Conservation (phyloP, 1,140 invertebrate genomes). For the Homarus americanus region DNA sequence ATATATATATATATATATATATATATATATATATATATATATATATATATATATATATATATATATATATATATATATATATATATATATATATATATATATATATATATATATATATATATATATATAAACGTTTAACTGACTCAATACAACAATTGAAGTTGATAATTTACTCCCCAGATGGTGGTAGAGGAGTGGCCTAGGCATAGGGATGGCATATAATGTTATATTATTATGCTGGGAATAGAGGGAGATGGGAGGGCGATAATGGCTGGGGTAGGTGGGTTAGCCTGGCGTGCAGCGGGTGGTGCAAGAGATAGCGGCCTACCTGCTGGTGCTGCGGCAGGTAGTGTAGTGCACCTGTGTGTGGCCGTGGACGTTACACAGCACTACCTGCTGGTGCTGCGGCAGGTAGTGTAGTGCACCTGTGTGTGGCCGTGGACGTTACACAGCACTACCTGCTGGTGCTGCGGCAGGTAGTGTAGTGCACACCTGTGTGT, state of each 20-base stretch:
- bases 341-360: neutral
- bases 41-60: too few species aligned
- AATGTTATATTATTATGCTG: neutral
- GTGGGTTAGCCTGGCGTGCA: neutral
- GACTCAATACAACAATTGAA: too few species aligned
- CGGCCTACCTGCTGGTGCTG: slow-evolving; percentile 17
- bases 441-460: neutral
- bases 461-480: neutral
- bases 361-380: neutral
- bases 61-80: too few species aligned
- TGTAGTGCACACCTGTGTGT: slow-evolving; percentile 2
- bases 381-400: neutral
- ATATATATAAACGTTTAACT: too few species aligned
- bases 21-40: too few species aligned
- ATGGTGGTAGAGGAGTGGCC: too few species aligned
- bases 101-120: too few species aligned
- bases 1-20: too few species aligned
- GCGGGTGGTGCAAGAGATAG: slow-evolving; percentile 38
- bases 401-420: slow-evolving; percentile 7
- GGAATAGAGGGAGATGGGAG: slow-evolving; percentile 26
- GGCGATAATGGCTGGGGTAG: neutral
- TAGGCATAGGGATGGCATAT: neutral
- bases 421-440: slow-evolving; percentile 10
- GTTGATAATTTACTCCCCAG: too few species aligned
- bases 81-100: too few species aligned